Evolutionary conservation across 2,797 vertebrate genomes (phyloP).

Genomic region (Rhinatrema bivittatum): DNA sequence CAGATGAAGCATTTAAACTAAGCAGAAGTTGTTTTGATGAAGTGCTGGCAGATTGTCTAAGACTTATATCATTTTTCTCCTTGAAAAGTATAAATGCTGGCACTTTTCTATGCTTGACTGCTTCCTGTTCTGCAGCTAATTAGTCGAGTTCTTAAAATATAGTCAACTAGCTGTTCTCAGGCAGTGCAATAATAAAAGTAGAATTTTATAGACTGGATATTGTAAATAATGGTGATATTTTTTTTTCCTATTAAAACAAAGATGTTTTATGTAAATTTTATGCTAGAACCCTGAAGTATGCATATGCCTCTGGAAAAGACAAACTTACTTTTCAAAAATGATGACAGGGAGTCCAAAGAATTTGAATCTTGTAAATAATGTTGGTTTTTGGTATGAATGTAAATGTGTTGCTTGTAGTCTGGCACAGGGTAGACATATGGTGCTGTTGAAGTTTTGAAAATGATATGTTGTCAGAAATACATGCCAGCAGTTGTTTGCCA

Average conservation of each 20-base stretch:
- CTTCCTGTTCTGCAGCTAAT: not conserved
- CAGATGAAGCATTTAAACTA: not conserved
- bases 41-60: not conserved
- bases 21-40: conserved; percentile 1
- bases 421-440: not conserved
- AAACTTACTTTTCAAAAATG: not conserved
- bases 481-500: conserved; percentile 11
- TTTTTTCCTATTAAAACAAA: not conserved
- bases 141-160: not conserved
- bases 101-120: not conserved
- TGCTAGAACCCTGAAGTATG: not conserved
- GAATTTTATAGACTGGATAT: not conserved
- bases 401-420: not conserved
- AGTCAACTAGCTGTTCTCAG: not conserved
- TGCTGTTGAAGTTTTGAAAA: not conserved
- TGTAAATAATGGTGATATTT: not conserved
- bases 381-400: not conserved
- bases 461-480: conserved; percentile 14
- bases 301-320: not conserved
- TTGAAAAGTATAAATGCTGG: not conserved
- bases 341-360: conserved; percentile 1
- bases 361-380: not conserved
- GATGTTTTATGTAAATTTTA: not conserved
- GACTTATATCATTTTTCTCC: not conserved
- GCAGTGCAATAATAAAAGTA: not conserved